phyloP scores from a whole-genome alignment of 2,113 vertebrate species.

The Marcusenius ussheri region DNA sequence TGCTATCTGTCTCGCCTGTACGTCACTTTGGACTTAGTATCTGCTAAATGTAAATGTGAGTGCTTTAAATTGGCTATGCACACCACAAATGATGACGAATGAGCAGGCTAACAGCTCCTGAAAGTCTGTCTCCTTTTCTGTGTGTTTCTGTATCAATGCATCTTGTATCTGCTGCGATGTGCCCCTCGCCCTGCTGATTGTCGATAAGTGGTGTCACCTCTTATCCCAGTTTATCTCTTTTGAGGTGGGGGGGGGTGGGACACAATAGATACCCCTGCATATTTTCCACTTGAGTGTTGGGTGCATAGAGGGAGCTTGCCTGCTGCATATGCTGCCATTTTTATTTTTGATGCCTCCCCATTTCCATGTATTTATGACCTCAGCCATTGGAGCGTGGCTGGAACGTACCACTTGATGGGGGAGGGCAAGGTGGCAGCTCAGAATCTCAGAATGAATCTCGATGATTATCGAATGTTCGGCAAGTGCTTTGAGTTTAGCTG shows the following conservation, averaged over 20 bases:
- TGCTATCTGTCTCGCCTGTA: background rate
- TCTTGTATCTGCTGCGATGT: background rate
- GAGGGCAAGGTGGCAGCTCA: background rate
- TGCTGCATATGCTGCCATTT: background rate
- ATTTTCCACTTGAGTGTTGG: conserved; percentile 3
- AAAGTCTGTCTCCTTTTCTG: background rate
- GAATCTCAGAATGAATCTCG: background rate
- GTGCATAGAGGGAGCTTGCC: background rate
- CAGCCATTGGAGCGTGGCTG: background rate
- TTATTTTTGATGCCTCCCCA: background rate
- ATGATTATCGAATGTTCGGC: background rate
- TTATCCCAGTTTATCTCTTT: background rate
- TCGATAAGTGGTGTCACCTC: background rate
- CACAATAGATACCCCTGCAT: conserved; percentile 6
- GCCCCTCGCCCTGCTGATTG: background rate
- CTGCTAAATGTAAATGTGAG: background rate
- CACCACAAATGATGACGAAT: background rate
- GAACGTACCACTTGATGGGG: background rate
- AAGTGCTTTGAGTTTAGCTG: background rate
- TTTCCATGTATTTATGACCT: background rate
- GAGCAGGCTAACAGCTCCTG: background rate
- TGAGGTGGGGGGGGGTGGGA: background rate
- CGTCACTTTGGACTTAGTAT: background rate
- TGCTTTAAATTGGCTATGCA: background rate
- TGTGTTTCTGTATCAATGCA: background rate